phyloP scores from a whole-genome alignment of 2,113 vertebrate species.

The Macaca fascicularis region DNA sequence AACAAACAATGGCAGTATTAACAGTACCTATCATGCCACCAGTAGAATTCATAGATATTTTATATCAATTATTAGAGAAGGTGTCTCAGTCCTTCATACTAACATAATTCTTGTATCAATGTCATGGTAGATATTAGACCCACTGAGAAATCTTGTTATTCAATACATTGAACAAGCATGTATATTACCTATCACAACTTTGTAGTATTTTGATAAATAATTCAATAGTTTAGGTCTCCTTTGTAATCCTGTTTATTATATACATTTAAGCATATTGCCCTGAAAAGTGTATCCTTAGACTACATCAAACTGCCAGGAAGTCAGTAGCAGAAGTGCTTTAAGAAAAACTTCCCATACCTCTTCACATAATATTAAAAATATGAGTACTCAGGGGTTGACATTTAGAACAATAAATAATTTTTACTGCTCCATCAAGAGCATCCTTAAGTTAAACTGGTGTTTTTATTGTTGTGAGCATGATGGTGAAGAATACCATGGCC shows the following conservation, averaged over 20 bases:
- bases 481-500: not conserved
- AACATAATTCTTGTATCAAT: not conserved
- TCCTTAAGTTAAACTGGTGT: not conserved
- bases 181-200: not conserved
- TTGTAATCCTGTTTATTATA: not conserved
- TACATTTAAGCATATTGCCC: not conserved
- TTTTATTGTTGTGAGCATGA: not conserved
- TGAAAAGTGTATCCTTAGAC: not conserved
- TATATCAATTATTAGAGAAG: not conserved
- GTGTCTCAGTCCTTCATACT: not conserved
- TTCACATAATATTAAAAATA: not conserved
- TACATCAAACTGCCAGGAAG: not conserved
- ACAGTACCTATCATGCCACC: not conserved
- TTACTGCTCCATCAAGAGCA: not conserved
- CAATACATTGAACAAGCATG: not conserved
- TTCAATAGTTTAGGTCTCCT: not conserved
- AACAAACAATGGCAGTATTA: not conserved
- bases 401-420: not conserved
- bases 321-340: not conserved
- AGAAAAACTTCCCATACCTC: not conserved
- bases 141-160: constrained; percentile 4
- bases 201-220: not conserved
- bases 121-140: not conserved
- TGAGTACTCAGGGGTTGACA: not conserved
- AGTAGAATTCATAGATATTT: not conserved